Conservation (phyloP, 1,140 invertebrate species). For the Cecropterus lyciades region DNA sequence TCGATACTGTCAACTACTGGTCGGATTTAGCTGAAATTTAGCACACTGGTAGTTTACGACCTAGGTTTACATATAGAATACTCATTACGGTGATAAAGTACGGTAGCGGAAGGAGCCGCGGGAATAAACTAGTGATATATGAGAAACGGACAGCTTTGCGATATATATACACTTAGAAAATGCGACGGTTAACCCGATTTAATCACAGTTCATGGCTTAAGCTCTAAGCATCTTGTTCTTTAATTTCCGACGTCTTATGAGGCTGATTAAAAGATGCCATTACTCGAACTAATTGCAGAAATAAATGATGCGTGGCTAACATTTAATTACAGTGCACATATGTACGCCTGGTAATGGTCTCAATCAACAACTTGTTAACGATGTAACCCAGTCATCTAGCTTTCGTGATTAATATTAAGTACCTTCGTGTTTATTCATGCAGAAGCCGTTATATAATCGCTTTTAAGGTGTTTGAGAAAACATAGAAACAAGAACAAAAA, state of each 20-base stretch:
- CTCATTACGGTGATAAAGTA: no score
- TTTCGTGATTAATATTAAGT: not conserved
- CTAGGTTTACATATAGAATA: no score
- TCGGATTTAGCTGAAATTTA: no score
- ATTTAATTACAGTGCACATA: slow-evolving; percentile 25
- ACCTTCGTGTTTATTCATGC: not conserved
- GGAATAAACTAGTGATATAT: no score
- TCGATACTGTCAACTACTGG: no score
- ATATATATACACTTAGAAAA: no score
- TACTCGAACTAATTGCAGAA: slow-evolving; percentile 17
- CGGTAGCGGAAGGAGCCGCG: no score
- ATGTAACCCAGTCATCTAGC: slow-evolving; percentile 5
- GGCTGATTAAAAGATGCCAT: slow-evolving; percentile 26
- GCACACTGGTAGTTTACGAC: no score
- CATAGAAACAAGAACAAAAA: no score
- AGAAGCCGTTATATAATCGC: no score
- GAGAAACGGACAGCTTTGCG: no score
- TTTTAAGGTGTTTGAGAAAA: no score
- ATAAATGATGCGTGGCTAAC: slow-evolving; percentile 20
- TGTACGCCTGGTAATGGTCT: slow-evolving; percentile 2
- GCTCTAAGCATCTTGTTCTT: not conserved
- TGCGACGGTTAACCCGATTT: not conserved
- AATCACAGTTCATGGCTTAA: not conserved
- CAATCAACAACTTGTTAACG: slow-evolving; percentile 17
- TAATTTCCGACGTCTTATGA: not conserved